Evolutionary conservation across 2,113 vertebrate genomes (phyloP).

Genomic region (Cinclus mexicanus): DNA sequence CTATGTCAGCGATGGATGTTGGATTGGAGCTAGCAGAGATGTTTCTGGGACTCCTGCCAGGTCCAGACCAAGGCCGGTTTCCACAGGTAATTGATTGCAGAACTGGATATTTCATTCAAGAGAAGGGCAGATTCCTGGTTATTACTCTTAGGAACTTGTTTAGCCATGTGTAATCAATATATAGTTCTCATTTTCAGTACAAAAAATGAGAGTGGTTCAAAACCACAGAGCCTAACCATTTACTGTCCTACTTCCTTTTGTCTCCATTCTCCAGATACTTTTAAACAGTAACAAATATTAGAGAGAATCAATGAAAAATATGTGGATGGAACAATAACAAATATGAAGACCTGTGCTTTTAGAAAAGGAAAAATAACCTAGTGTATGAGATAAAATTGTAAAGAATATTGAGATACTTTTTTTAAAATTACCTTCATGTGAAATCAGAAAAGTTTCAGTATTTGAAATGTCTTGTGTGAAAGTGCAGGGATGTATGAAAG

Average conservation of each 20-base stretch:
- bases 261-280: background rate
- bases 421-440: background rate
- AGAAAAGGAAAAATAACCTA: background rate
- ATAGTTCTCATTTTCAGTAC: background rate
- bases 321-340: background rate
- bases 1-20: slow-evolving; percentile 67
- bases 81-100: slow-evolving; percentile 83
- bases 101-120: background rate
- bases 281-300: background rate
- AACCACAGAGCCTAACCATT: background rate
- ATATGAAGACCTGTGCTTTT: background rate
- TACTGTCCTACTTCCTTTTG: background rate
- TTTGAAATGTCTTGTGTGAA: background rate
- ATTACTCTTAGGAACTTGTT: background rate
- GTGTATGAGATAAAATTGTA: background rate
- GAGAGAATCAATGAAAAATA: background rate
- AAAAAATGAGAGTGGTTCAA: background rate
- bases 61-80: slow-evolving; percentile 84
- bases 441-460: background rate
- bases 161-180: background rate
- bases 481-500: background rate
- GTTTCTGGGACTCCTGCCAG: slow-evolving; percentile 47
- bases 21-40: slow-evolving; percentile 63
- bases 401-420: background rate
- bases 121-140: background rate